These are phyloP conservation scores for Adelognathus sp. DNA, from an alignment of 2,888 invertebrate species.

Conservation along the genomic window DNA sequence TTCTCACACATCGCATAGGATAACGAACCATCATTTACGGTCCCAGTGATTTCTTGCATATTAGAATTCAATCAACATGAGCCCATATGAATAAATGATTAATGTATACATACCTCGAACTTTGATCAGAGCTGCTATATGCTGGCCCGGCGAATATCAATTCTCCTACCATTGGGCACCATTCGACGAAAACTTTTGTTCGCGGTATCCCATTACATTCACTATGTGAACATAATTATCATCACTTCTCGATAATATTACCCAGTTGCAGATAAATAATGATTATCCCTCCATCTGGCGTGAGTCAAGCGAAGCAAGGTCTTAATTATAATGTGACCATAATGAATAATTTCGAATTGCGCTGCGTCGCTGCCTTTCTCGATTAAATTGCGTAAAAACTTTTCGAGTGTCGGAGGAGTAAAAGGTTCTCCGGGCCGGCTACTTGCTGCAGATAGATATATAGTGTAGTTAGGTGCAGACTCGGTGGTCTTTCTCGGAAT, in stretches of 20 bases:
- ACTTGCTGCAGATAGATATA: slow-evolving; percentile 16
- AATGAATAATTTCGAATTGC: slow-evolving; percentile 45
- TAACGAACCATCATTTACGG: slow-evolving; percentile 24
- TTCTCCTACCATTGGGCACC: not conserved
- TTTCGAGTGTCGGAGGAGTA: not conserved
- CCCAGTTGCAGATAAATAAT: slow-evolving; percentile 10
- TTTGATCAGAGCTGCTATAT: not conserved
- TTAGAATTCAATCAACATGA: slow-evolving; percentile 9
- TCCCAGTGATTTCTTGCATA: slow-evolving; percentile 1
- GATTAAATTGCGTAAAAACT: slow-evolving; percentile 48
- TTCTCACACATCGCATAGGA: slow-evolving; percentile 19
- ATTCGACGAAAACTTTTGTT: too few species aligned
- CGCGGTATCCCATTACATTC: not conserved
- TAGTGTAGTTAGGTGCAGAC: slow-evolving; percentile 27
- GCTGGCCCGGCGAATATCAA: not conserved
- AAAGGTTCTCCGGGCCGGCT: slow-evolving; percentile 21
- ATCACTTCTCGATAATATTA: not conserved
- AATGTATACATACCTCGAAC: slow-evolving; percentile 21
- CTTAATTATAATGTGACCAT: slow-evolving; percentile 48
- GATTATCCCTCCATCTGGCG: slow-evolving; percentile 18
- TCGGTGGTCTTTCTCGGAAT: slow-evolving; percentile 29
- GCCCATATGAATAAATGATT: slow-evolving; percentile 28
- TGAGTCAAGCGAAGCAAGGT: not conserved
- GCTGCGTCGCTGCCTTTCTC: slow-evolving; percentile 23
- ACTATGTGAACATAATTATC: not conserved